A percentile compares a stretch with the other conserved stretches of the same genome.
phyloP scores from a whole-genome alignment of 2,888 invertebrate genomes.

The Cerastis leucographa region DNA sequence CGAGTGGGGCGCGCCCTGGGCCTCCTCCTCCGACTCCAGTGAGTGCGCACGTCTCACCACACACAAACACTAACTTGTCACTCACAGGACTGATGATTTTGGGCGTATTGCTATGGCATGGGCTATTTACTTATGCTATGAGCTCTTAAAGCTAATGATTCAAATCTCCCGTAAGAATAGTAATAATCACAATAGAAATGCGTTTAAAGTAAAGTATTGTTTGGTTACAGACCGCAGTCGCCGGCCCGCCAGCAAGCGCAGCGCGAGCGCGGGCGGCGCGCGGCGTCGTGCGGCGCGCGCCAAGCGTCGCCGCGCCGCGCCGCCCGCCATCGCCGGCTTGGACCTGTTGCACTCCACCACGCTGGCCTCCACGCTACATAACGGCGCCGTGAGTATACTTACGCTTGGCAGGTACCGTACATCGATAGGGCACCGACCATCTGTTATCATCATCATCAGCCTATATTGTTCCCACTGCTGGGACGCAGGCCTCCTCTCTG shows the following conservation, averaged over 20 bases:
- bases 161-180: neutral
- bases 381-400: constrained; percentile 88
- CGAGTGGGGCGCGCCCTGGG: constrained; percentile 90
- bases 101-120: too few relatives aligned
- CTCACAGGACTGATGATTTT: too few relatives aligned
- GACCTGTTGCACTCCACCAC: constrained; percentile 97
- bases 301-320: constrained; percentile 86
- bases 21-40: constrained; percentile 87
- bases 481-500: too few relatives aligned
- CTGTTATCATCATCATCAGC: too few relatives aligned
- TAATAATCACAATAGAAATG: neutral
- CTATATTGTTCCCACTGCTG: too few relatives aligned
- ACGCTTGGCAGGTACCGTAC: constrained; percentile 20
- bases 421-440: constrained; percentile 15
- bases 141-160: too few relatives aligned
- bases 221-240: constrained; percentile 79
- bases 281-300: constrained; percentile 81
- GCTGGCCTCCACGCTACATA: constrained; percentile 95
- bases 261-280: constrained; percentile 87
- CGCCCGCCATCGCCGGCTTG: constrained; percentile 94
- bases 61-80: too few relatives aligned
- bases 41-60: constrained; percentile 65
- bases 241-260: constrained; percentile 85
- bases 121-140: too few relatives aligned
- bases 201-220: accelerated